phyloP scores from a whole-genome alignment of 2,113 vertebrate genomes.

The Lophochroa leadbeateri region DNA sequence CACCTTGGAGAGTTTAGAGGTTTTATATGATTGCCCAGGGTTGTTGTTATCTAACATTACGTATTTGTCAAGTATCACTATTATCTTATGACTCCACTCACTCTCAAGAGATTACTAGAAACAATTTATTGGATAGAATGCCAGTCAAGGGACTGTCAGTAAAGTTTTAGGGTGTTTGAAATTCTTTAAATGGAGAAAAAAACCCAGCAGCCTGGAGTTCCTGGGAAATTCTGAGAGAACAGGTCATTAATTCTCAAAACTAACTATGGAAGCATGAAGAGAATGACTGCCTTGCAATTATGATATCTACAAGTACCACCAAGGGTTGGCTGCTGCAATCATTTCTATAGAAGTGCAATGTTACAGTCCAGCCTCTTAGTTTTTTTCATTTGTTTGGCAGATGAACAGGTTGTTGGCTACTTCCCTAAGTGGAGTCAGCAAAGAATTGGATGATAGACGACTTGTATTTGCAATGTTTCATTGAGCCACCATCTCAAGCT shows the following conservation, averaged over 20 bases:
- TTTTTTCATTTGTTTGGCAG: neutral
- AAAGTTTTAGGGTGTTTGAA: neutral
- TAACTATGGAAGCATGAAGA: neutral
- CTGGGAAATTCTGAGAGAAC: neutral
- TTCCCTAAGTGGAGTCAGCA: neutral
- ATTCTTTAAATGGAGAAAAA: neutral
- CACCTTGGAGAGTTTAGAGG: neutral
- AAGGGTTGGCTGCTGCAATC: neutral
- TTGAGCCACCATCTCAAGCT: neutral
- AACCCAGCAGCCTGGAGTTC: neutral
- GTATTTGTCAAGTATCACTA: neutral
- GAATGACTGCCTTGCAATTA: neutral
- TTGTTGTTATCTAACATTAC: neutral
- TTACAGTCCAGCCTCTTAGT: neutral
- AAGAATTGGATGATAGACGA: neutral
- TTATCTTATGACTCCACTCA: neutral
- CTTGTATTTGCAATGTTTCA: neutral
- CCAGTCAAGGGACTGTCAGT: neutral
- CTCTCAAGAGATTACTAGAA: neutral
- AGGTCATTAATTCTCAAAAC: neutral
- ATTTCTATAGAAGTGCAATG: neutral
- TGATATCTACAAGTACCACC: neutral
- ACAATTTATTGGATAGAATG: neutral
- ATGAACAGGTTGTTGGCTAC: neutral
- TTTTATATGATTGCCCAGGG: slow-evolving; percentile 26